Percentiles rank a stretch among this genome's conserved stretches.
phyloP scores from a whole-genome alignment of 1,140 invertebrate genomes.

The Drosophila azteca region DNA sequence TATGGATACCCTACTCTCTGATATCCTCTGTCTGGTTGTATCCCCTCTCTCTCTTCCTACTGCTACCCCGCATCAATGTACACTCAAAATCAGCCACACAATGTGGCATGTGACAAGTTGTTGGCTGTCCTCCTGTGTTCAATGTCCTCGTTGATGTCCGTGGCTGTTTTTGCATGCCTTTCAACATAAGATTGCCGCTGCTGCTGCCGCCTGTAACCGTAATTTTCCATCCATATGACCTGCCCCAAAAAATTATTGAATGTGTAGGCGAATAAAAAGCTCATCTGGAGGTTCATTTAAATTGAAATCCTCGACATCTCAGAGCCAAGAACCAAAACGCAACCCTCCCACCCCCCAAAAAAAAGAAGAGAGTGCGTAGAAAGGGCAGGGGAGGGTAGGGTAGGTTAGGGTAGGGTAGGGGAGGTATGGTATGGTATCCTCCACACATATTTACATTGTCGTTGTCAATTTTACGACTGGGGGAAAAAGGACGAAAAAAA shows the following conservation, averaged over 20 bases:
- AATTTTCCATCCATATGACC: slow-evolving; percentile 71
- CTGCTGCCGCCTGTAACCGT: slow-evolving; percentile 44
- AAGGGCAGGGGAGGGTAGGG: too few species aligned
- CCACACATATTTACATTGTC: slow-evolving; percentile 72
- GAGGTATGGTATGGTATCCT: too few species aligned
- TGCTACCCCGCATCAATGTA: slow-evolving; percentile 6
- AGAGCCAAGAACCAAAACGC: not conserved
- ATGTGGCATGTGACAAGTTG: slow-evolving; percentile 79
- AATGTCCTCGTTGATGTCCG: slow-evolving; percentile 59
- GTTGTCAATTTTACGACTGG: slow-evolving; percentile 74
- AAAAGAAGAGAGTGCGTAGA: not conserved
- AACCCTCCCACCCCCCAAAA: not conserved
- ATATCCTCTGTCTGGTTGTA: not conserved
- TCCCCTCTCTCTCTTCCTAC: not conserved
- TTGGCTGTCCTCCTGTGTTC: slow-evolving; percentile 70
- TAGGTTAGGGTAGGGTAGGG: too few species aligned
- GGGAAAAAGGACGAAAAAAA: slow-evolving; percentile 19
- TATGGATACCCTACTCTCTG: too few species aligned
- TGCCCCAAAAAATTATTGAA: slow-evolving; percentile 72
- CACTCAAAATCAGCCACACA: slow-evolving; percentile 69
- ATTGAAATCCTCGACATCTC: slow-evolving; percentile 66
- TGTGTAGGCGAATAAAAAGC: slow-evolving; percentile 71
- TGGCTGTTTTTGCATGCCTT: slow-evolving; percentile 55
- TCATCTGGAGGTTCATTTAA: slow-evolving; percentile 79
- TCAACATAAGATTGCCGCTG: slow-evolving; percentile 21